Evolutionary conservation across 2,888 invertebrate genomes (phyloP), one percentile per base, ranked within the genome.

Genomic region (Drosophila kanekoi): DNA sequence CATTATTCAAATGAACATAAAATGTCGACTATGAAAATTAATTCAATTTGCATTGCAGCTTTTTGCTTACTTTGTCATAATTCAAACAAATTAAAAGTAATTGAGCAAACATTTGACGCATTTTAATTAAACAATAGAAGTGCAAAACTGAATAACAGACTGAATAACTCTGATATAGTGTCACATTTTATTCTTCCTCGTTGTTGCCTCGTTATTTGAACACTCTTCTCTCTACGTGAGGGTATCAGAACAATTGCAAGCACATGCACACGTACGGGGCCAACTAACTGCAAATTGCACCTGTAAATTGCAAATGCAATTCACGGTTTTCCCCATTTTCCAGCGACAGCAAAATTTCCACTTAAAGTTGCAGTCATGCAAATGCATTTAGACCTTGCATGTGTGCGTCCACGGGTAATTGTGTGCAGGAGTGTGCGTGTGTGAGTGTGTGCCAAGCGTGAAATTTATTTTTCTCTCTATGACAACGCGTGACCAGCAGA

Each of bases 351-450:
- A 56, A 67, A 67, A 52, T 64, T 57, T 61, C 18, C 38, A 23
- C n/a, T 60, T 18, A 62, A 49, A 66, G 43, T 60, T 72, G 77
- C 61, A 67, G 60, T 65, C 80, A 83, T 80, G 70, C 70, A 79
- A 83, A 79, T 79, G 40, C 44, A 54, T 61, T 81, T 66, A 43
- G 35, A 49, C 38, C 23, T 5, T 32, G 4, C 33, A n/a, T 6
- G 41, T 11, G n/a, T 4, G 23, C 23, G 13, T 38, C 37, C 8
- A 13, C 14, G 38, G 40, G 28, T 40, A 13, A 35, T 14, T 63
- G 40, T 18, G 18, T 38, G 10, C 14, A 1, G 9, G 9, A 18
- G 18, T 45, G 18, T 37, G 28, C 13, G 6, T 10, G 18, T 10
- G 32, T 18, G 41, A 35, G 23, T 57, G 44, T 28, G 43, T 5